Conservation (phyloP, 2,888 invertebrate species). For the Marronus borbonicus region DNA sequence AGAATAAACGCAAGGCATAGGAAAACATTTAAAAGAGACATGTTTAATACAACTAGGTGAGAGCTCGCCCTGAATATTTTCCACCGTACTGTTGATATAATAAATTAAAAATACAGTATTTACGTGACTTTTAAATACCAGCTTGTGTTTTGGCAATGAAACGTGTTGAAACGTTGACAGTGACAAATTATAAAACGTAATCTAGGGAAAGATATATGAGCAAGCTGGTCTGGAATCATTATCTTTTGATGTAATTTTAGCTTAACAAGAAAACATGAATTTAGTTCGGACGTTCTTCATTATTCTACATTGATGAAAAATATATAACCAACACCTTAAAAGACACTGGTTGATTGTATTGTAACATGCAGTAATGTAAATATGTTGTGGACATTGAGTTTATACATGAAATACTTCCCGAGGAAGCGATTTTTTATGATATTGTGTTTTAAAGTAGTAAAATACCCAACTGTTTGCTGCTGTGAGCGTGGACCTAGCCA, state of each 20-base stretch:
- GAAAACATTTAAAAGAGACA: neutral
- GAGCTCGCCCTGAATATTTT: neutral
- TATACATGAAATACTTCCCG: too few species aligned
- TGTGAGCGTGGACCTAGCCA: too few species aligned
- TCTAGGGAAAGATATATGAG: conserved; percentile 17
- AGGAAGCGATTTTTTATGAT: too few species aligned
- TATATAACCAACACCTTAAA: too few species aligned
- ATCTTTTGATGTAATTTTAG: conserved; percentile 12
- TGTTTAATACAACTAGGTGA: conserved; percentile 13
- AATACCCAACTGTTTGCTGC: too few species aligned
- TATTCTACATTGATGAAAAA: too few species aligned
- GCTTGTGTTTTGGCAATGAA: conserved; percentile 23
- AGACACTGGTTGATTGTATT: too few species aligned
- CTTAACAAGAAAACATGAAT: conserved; percentile 3
- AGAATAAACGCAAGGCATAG: neutral
- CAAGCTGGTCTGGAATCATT: conserved; percentile 3
- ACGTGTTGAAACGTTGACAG: conserved; percentile 41
- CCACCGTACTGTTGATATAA: neutral
- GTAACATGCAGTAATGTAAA: too few species aligned
- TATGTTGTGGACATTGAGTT: too few species aligned
- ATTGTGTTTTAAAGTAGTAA: too few species aligned
- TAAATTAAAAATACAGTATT: neutral
- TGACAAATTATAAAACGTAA: conserved; percentile 27
- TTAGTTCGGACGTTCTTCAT: neutral
- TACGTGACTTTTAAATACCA: conserved; percentile 18